phyloP scores from a whole-genome alignment of 64 coral and sea anemone species.

The Montipora sp. region DNA sequence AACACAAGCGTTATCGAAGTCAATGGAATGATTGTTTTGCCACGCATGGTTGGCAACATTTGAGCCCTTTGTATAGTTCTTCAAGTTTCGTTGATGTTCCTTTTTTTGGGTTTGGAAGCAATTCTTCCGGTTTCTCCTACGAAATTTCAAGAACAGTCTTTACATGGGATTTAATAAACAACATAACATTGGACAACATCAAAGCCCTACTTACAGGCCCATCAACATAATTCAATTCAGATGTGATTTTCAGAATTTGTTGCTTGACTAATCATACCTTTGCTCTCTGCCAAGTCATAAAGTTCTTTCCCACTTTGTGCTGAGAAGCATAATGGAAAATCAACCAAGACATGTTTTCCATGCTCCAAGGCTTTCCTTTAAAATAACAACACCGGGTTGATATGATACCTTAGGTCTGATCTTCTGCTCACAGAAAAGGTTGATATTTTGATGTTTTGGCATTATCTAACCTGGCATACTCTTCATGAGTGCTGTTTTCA shows the following conservation, averaged over 20 bases:
- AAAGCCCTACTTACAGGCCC: too few relatives aligned
- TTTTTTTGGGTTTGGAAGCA: too few relatives aligned
- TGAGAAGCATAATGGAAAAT: conserved; percentile 75
- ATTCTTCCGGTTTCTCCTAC: too few relatives aligned
- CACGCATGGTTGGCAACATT: too few relatives aligned
- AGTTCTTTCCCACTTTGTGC: conserved; percentile 74
- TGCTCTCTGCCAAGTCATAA: conserved; percentile 70
- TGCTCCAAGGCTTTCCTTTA: conserved; percentile 71
- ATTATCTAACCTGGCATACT: conserved; percentile 62
- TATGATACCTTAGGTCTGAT: neutral
- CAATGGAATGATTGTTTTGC: too few relatives aligned
- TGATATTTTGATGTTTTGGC: too few relatives aligned
- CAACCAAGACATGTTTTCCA: conserved; percentile 86
- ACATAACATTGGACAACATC: too few relatives aligned
- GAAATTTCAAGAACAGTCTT: too few relatives aligned
- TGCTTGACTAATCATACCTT: conserved; percentile 49
- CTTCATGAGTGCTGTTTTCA: conserved; percentile 88
- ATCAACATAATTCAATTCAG: neutral
- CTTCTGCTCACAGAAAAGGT: neutral
- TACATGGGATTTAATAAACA: too few relatives aligned
- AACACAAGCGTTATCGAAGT: too few relatives aligned
- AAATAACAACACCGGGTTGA: neutral
- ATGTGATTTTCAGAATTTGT: neutral
- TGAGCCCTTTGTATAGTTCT: too few relatives aligned
- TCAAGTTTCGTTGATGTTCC: too few relatives aligned